A percentile compares a stretch with the other conserved stretches of the same genome.
Evolutionary conservation across 2,888 invertebrate genomes (phyloP).

Genomic region (Conomelus anceps): DNA sequence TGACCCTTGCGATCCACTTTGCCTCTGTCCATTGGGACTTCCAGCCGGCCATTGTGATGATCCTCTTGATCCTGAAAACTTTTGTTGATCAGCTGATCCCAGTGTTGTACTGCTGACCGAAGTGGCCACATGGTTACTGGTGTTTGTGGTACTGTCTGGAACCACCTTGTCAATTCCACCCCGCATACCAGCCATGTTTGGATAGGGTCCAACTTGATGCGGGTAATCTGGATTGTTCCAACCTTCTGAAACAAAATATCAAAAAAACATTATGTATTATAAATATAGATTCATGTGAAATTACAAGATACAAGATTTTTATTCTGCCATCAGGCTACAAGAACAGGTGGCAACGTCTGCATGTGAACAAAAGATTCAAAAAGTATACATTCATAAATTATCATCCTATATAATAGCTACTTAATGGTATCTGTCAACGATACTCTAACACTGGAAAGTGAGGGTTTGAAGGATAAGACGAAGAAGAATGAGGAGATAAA

Average conservation of each 20-base stretch:
- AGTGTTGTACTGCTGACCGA: constrained; percentile 3
- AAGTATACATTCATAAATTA: too few relatives aligned
- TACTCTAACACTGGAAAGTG: too few relatives aligned
- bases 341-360: too few relatives aligned
- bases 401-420: too few relatives aligned
- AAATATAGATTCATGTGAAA: neutral
- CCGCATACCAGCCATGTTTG: neutral
- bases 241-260: constrained; percentile 10
- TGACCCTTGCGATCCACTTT: neutral
- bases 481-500: too few relatives aligned
- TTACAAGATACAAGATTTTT: too few relatives aligned
- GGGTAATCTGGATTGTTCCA: neutral
- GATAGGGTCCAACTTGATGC: neutral
- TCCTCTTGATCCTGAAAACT: constrained; percentile 27
- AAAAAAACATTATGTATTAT: neutral
- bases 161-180: constrained; percentile 53
- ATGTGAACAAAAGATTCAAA: too few relatives aligned
- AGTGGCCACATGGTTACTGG: constrained; percentile 12
- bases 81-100: constrained; percentile 30
- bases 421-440: too few relatives aligned
- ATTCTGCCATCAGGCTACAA: too few relatives aligned
- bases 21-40: neutral
- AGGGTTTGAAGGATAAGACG: too few relatives aligned
- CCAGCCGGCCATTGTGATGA: constrained; percentile 11
- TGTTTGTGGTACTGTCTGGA: constrained; percentile 65